phyloP scores from a whole-genome alignment of 2,797 vertebrate species.

The Chelon auratus region DNA sequence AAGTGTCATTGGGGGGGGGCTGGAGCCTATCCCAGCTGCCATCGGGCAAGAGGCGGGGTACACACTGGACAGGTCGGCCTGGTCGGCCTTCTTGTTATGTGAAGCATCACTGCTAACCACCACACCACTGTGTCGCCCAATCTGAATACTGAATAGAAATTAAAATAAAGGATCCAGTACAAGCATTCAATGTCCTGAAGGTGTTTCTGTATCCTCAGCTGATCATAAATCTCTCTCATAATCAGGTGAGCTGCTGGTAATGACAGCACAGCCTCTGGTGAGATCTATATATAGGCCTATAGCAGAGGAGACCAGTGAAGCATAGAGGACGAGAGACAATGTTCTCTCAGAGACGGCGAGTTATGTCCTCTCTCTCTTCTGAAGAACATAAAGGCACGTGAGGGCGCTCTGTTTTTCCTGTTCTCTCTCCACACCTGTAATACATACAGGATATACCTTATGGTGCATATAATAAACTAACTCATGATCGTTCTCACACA shows the following conservation, averaged over 20 bases:
- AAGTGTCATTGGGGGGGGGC: too few species aligned
- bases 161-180: not conserved
- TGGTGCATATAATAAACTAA: too few species aligned
- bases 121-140: not conserved
- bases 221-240: slow-evolving; percentile 52
- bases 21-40: too few species aligned
- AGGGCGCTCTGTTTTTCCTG: not conserved
- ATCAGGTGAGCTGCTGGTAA: slow-evolving; percentile 55
- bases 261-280: slow-evolving; percentile 42
- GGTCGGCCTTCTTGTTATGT: too few species aligned
- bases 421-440: not conserved
- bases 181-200: not conserved
- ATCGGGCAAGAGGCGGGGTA: too few species aligned
- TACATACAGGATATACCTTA: not conserved
- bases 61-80: too few species aligned
- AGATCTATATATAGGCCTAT: slow-evolving; percentile 60
- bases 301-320: slow-evolving; percentile 60
- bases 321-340: slow-evolving; percentile 56
- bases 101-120: too few species aligned
- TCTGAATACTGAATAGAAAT: slow-evolving; percentile 10
- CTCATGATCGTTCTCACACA: not conserved
- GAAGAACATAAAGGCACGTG: slow-evolving; percentile 29
- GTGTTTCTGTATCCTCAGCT: slow-evolving; percentile 23
- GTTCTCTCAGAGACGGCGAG: slow-evolving; percentile 47
- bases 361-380: slow-evolving; percentile 35